Evolutionary conservation across 2,888 invertebrate genomes (phyloP), one percentile per base, ranked within the genome.

Genomic region (Spilarctia lutea): DNA sequence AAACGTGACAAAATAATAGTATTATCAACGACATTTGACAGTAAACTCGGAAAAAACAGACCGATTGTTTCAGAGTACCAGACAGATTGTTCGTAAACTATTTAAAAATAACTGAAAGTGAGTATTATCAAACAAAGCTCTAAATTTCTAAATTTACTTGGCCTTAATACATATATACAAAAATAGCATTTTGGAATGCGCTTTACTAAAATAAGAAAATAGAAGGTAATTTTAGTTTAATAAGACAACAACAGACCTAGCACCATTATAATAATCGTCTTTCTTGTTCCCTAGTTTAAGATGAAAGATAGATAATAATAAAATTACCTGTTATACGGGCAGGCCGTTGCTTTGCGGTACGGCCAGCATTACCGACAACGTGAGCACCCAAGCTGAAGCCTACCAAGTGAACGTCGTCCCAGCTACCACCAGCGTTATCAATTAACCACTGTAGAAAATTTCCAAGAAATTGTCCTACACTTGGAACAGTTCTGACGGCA

Each of bases 321-420:
- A 71, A 80, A 75, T 81, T 56, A 93, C 94, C 93, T 67, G 94
- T 94, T 24, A 94, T 83, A 72, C 93, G 88, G 3, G 78, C 78
- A 6, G 90, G 86, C 3, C 85, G 85, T 16, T 90, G 83, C 6
- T 87, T 81, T 66, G 87, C 83, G 0, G 77, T 75, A 13, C 92
- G 91, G 7, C 93, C 93, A 73, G 91, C 91, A 45, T 87, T 90
- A 3, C 93, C 94, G 4, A 92, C 92, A 13, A 93, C 82, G 74
- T 94, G 94, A 76, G 93, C 94, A 2, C 94, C 94, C 78, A 94
- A 89, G 81, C 94, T 94, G 88, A 91, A 91, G 45, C 94, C 94
- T 27, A 93, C 87, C 42, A 94, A 81, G 78, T 94, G 94, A 3
- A 94, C 85, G 30, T 90, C 90, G 79, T 90, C 89, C 90, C 91